phyloP scores from a whole-genome alignment of 1,140 invertebrate species.

The Octopus bimaculoides region DNA sequence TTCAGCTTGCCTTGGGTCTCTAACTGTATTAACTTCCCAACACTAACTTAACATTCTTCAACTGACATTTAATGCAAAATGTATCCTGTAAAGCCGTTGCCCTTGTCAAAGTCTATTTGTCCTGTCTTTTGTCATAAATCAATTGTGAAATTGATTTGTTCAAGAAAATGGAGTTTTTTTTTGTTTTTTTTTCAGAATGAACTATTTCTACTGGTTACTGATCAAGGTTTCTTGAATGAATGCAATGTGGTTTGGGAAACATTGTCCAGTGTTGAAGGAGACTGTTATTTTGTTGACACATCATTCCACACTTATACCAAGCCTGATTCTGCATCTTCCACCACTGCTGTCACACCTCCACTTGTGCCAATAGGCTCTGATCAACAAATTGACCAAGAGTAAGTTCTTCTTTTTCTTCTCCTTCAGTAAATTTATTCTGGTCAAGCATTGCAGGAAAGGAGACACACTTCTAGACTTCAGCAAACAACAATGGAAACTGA shows the following conservation, averaged over 20 bases:
- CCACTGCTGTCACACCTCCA: constrained; percentile 33
- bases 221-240: constrained; percentile 66
- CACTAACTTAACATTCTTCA: too few relatives aligned
- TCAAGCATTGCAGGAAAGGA: too few relatives aligned
- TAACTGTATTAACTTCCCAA: too few relatives aligned
- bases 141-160: too few relatives aligned
- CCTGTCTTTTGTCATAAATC: too few relatives aligned
- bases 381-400: constrained; percentile 63
- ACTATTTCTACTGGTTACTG: constrained; percentile 65
- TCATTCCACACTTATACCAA: constrained; percentile 57
- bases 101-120: too few relatives aligned
- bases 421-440: too few relatives aligned
- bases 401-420: constrained; percentile 29
- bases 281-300: constrained; percentile 63
- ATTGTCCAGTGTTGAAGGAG: constrained; percentile 64
- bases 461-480: too few relatives aligned
- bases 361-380: constrained; percentile 44
- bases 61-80: too few relatives aligned
- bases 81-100: too few relatives aligned
- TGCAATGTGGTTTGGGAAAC: constrained; percentile 65
- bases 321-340: constrained; percentile 36
- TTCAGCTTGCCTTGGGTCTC: too few relatives aligned
- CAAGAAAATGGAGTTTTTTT: not conserved
- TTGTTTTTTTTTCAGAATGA: constrained; percentile 56
- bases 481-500: too few relatives aligned